Evolutionary conservation across 2,797 vertebrate genomes (phyloP), one percentile per base, ranked within the genome.

Genomic region (Myripristis jacobus): DNA sequence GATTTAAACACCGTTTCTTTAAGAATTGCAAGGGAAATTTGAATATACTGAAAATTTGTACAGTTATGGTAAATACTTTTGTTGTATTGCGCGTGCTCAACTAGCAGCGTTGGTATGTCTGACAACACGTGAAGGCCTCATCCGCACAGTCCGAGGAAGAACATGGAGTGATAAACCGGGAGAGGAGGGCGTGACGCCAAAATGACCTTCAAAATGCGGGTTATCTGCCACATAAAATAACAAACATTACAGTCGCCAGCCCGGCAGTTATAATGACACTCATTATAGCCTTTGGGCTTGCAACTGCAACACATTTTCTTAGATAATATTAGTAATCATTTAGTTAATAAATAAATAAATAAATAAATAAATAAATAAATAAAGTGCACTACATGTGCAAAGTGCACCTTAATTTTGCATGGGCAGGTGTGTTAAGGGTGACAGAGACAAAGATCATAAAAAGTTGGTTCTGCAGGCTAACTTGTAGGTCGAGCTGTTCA

Each of bases 91-190:
- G 15, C 16, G 4, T 43, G 41, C 41, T 43, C 41, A 43, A 5
- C 41, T 43, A 43, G 1, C 16, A 43, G 15, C 16, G 5, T 41
- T 15, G 38, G 16, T 41, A 41, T 43, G 16, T 16, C 15, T 43
- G 41, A 43, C 41, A 50, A 15, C 38, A 62, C 57, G 0, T 79
- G 1, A 80, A 82, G 6, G 78, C 73, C 43, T 62, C 73, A 54
- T 2, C 2, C 1, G 3, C 63, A 1, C 1, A 12, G 6, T 0
- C n/a, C 18, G 1, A 29, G 51, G 11, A 53, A 25, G 47, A 36
- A n/a, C 2, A 21, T 31, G 15, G 21, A 60, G 67, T n/a, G 11
- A 53, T 24, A 50, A 36, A n/a, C 2, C 24, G 31, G 15, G 21
- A 60, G 67, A 48, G 21, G 25, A 12, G 51, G 52, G 73, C 59